Percentiles rank a stretch among this genome's conserved stretches.
phyloP scores from a whole-genome alignment of 92 coral and sea anemone species.

The Epizoanthus stellaris region DNA sequence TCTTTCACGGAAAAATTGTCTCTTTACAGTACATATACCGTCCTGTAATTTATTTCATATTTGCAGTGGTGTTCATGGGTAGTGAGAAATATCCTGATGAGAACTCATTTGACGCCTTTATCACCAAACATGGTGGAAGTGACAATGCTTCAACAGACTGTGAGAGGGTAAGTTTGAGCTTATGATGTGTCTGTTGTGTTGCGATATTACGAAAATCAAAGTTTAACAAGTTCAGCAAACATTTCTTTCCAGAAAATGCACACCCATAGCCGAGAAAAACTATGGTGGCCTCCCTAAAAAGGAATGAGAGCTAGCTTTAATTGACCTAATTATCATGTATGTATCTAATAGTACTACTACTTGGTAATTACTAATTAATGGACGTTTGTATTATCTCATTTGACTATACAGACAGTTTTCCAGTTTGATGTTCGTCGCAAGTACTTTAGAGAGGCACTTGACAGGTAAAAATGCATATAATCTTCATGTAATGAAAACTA shows the following conservation, averaged over 20 bases:
- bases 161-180: slow-evolving; percentile 73
- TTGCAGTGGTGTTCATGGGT: slow-evolving; percentile 95
- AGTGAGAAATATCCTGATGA: slow-evolving; percentile 93
- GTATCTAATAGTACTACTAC: no score
- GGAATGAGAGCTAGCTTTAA: neutral
- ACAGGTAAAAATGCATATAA: slow-evolving; percentile 61
- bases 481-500: neutral
- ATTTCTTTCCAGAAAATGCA: no score
- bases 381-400: neutral
- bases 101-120: slow-evolving; percentile 90
- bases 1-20: no score
- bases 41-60: neutral
- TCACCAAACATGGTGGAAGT: slow-evolving; percentile 93
- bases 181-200: neutral
- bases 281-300: neutral
- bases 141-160: slow-evolving; percentile 92
- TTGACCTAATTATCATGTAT: neutral
- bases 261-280: no score
- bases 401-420: slow-evolving; percentile 72
- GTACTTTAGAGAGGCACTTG: slow-evolving; percentile 78
- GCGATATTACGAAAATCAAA: no score
- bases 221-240: no score
- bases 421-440: slow-evolving; percentile 83
- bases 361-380: no score
- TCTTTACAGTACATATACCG: no score